A percentile compares a stretch with the other conserved stretches of the same genome.
phyloP scores from a whole-genome alignment of 2,888 invertebrate genomes.

The Pollenia labialis region DNA sequence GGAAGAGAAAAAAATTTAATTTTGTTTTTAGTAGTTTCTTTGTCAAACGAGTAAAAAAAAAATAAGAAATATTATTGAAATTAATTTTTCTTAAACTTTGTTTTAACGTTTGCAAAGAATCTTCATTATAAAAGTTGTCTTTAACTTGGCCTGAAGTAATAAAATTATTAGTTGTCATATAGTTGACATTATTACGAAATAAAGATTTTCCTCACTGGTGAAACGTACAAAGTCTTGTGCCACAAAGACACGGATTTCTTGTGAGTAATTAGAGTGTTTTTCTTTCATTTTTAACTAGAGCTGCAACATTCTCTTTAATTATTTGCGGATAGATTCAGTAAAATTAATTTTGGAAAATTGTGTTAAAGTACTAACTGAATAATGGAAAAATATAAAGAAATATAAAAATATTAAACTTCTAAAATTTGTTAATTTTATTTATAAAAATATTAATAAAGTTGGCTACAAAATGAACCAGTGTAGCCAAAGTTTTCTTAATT shows the following conservation, averaged over 20 bases:
- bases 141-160: slow-evolving; percentile 68
- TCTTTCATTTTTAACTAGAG: not conserved
- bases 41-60: slow-evolving; percentile 37
- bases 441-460: too few relatives aligned
- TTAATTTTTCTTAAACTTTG: slow-evolving; percentile 67
- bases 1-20: slow-evolving; percentile 36
- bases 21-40: slow-evolving; percentile 3
- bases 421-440: too few relatives aligned
- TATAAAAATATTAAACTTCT: too few relatives aligned
- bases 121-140: slow-evolving; percentile 67
- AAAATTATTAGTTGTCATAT: slow-evolving; percentile 67
- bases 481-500: too few relatives aligned
- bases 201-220: not conserved
- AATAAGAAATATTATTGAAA: slow-evolving; percentile 56
- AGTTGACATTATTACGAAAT: slow-evolving; percentile 33
- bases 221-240: slow-evolving; percentile 32
- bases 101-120: slow-evolving; percentile 11
- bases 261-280: slow-evolving; percentile 37
- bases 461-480: too few relatives aligned
- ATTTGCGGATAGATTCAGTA: not conserved
- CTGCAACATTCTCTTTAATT: not conserved
- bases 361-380: too few relatives aligned
- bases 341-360: not conserved
- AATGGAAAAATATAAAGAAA: too few relatives aligned
- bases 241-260: slow-evolving; percentile 20